phyloP scores from a whole-genome alignment of 2,888 invertebrate species.

The Mimachlamys varia region DNA sequence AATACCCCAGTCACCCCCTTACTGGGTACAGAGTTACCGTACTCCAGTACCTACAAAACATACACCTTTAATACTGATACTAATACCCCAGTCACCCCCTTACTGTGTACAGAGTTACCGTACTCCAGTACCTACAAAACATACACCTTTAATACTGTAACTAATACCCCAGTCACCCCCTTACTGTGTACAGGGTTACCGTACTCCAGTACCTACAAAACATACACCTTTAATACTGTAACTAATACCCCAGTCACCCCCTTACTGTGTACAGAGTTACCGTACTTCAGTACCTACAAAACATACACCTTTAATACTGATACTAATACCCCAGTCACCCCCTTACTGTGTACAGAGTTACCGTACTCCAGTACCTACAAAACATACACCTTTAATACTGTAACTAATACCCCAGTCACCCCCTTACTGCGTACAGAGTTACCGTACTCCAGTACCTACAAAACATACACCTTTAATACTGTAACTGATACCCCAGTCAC shows the following conservation, averaged over 20 bases:
- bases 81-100: slow-evolving; percentile 79
- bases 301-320: background rate
- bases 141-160: background rate
- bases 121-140: slow-evolving; percentile 75
- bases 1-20: slow-evolving; percentile 80
- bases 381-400: background rate
- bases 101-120: slow-evolving; percentile 78
- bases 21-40: slow-evolving; percentile 78
- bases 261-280: slow-evolving; percentile 77
- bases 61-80: background rate
- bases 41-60: slow-evolving; percentile 73
- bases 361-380: slow-evolving; percentile 78
- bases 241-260: slow-evolving; percentile 80
- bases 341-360: slow-evolving; percentile 77
- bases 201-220: slow-evolving; percentile 75
- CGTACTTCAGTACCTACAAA: slow-evolving; percentile 77
- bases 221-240: background rate
- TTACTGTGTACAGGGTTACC: slow-evolving; percentile 78
- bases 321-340: slow-evolving; percentile 79
- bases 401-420: slow-evolving; percentile 79
- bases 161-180: slow-evolving; percentile 79
- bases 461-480: background rate
- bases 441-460: slow-evolving; percentile 78
- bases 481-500: slow-evolving; percentile 79
- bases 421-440: slow-evolving; percentile 79